Base-by-base conservation (phyloP, 1,140 invertebrate genomes). In the Zophobas morio region DNA sequence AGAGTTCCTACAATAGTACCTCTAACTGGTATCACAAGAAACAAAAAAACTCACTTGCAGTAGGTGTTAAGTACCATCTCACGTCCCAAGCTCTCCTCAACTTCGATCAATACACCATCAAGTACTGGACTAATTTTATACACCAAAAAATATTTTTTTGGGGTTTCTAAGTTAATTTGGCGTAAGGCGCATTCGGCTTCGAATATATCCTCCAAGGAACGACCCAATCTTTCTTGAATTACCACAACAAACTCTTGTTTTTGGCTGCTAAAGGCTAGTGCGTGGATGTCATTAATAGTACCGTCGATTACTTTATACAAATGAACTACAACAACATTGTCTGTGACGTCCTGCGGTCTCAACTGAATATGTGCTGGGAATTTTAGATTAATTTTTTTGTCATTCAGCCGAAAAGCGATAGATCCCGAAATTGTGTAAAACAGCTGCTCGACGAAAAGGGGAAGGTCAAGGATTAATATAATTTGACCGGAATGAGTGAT, bases 101-200 rank as follows among this genome's bases (percentile, higher is more conserved):
- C 42, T 56, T 76, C 75, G 2, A 76, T n/a, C 8, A 76, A 5
- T 20, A n/a, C 20, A 3, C 66, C 75, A 54, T 76, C 63, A 47
- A 76, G 70, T 53, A 46, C 33, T 5, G 75, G 63, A 51, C 57
- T 39, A 8, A 76, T 40, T 53, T 71, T 46, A 39, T 76, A 36
- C 37, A 51, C 47, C 46, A 71, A 3, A 37, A 56, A 57, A 42
- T 35, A 76, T 20, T n/a, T 5, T 34, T 51, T 56, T 33, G 54
- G 6, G 5, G 20, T 40, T 3, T 3, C 42, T 40, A 42, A 3
- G 39, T 40, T 47, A 57, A 56, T 32, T 60, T 46, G 37, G 2
- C 3, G 35, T n/a, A 76, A 39, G 5, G 66, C 51, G 33, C 57
- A 63, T 56, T 76, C 37, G 20, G 37, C 53, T 76, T 76, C 66